Evolutionary conservation across 2,888 invertebrate species (phyloP).

Genomic region (Petrophora chlorosata): DNA sequence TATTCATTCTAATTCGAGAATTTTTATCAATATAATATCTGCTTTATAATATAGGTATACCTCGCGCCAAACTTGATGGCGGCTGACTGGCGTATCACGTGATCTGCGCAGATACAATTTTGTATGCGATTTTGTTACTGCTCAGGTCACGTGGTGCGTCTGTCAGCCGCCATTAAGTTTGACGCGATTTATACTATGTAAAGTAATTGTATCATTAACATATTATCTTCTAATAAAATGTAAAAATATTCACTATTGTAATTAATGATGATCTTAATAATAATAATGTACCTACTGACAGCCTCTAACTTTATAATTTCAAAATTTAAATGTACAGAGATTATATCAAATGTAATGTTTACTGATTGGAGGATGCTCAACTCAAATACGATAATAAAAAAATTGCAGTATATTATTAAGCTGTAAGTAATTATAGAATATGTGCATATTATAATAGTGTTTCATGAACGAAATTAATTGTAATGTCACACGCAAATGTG

Average conservation of each 20-base stretch:
- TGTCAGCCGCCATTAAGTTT: too few relatives aligned
- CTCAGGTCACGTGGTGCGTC: too few relatives aligned
- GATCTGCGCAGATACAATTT: too few relatives aligned
- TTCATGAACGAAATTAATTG: slow-evolving; percentile 78
- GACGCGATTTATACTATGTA: slow-evolving; percentile 12
- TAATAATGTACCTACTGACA: slow-evolving; percentile 8
- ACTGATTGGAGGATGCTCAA: slow-evolving; percentile 61
- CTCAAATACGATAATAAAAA: slow-evolving; percentile 44
- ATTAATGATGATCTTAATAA: background rate
- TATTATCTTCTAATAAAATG: slow-evolving; percentile 10
- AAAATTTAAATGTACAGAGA: slow-evolving; percentile 55
- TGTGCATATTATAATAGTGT: slow-evolving; percentile 49
- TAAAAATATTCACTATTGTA: slow-evolving; percentile 8
- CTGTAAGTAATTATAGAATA: slow-evolving; percentile 46
- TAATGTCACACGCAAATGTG: slow-evolving; percentile 84
- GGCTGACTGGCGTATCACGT: too few relatives aligned
- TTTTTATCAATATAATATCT: background rate
- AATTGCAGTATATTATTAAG: slow-evolving; percentile 45
- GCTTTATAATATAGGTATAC: too few relatives aligned
- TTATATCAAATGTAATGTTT: slow-evolving; percentile 43
- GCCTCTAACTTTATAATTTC: slow-evolving; percentile 9
- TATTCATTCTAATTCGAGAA: slow-evolving; percentile 16
- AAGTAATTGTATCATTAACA: slow-evolving; percentile 15
- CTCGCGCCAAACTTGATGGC: too few relatives aligned
- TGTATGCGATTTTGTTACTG: too few relatives aligned